Conservation (phyloP, 2,888 invertebrate species). For the Brachyptera risi region DNA sequence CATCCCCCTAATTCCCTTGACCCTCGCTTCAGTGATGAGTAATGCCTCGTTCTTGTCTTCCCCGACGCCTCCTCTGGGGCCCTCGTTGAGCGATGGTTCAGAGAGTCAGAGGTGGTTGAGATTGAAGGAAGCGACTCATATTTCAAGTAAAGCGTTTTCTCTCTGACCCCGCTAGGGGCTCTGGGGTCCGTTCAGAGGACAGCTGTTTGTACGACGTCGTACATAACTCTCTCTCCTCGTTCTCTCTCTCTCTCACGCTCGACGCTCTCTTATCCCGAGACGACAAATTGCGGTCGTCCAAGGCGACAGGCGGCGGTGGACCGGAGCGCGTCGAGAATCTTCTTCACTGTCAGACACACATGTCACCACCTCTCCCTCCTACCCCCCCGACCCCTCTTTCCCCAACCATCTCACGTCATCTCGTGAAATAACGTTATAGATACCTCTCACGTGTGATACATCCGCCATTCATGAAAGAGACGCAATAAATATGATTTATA, state of each 20-base stretch:
- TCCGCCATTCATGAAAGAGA: too few species aligned
- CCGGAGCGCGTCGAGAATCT: constrained; percentile 17
- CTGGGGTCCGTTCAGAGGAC: constrained; percentile 28
- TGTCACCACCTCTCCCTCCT: constrained; percentile 23
- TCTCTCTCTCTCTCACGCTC: too few species aligned
- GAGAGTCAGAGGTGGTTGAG: constrained; percentile 22
- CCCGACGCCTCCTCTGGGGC: too few species aligned
- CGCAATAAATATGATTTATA: too few species aligned
- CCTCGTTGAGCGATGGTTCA: constrained; percentile 7
- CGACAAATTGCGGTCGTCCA: constrained; percentile 29
- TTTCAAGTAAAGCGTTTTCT: constrained; percentile 20
- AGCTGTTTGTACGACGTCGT: constrained; percentile 11
- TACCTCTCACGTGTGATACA: neutral
- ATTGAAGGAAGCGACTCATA: constrained; percentile 27
- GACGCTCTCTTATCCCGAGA: neutral
- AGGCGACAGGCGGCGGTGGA: constrained; percentile 20
- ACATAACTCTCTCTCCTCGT: constrained; percentile 16
- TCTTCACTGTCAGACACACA: constrained; percentile 26
- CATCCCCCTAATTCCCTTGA: neutral
- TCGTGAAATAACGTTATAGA: constrained; percentile 3
- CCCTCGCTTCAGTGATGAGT: constrained; percentile 2
- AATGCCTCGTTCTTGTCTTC: constrained; percentile 3
- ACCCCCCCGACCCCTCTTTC: neutral
- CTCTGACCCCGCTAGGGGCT: constrained; percentile 24
- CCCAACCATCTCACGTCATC: too few species aligned